These are phyloP conservation scores for Pangasius mekongensis DNA, from an alignment of 2,797 vertebrate genomes.

Conservation along the genomic window DNA sequence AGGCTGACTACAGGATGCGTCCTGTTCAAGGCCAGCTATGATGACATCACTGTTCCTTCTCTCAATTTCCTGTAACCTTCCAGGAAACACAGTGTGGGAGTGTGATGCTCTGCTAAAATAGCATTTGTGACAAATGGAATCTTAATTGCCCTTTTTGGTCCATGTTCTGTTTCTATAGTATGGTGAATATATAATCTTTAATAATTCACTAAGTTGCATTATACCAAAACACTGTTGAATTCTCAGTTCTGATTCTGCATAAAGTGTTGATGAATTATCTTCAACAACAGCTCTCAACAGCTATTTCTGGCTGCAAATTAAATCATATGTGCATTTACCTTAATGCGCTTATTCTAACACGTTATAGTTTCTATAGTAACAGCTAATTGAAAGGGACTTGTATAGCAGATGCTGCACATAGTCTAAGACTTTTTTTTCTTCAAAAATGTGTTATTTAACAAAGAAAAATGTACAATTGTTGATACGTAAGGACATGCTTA, in stretches of 20 bases:
- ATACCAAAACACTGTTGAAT: neutral
- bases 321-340: neutral
- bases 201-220: neutral
- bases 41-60: constrained; percentile 39
- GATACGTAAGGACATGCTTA: neutral
- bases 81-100: neutral
- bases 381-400: neutral
- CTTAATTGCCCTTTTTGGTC: neutral
- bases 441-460: neutral
- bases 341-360: neutral
- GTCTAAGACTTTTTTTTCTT: neutral
- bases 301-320: neutral
- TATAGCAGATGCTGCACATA: neutral
- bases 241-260: neutral
- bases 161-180: neutral
- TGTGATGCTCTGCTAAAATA: neutral
- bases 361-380: neutral
- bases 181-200: neutral
- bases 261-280: neutral
- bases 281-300: neutral
- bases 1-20: constrained; percentile 17
- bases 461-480: neutral
- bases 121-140: neutral
- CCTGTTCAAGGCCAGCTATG: constrained; percentile 3
- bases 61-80: neutral